Percentiles rank a stretch among this genome's conserved stretches.
These are phyloP conservation scores for Gymnocephalus cernua DNA, from an alignment of 2,113 vertebrate genomes.

Conservation along the genomic window DNA sequence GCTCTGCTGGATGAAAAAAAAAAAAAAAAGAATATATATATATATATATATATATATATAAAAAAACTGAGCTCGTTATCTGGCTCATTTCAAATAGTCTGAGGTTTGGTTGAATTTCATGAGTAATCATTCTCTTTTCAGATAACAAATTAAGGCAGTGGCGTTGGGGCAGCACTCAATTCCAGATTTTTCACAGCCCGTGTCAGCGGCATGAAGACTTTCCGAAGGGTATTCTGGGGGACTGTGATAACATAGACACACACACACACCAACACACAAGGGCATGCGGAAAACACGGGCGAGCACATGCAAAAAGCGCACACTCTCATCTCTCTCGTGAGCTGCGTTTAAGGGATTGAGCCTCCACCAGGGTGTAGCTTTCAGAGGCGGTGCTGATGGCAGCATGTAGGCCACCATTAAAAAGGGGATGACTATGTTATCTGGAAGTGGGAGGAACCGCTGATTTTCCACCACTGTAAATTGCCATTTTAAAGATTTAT, in stretches of 20 bases:
- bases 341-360: constrained; percentile 48
- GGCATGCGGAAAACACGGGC: constrained; percentile 35
- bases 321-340: constrained; percentile 35
- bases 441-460: constrained; percentile 36
- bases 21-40: too few relatives aligned
- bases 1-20: constrained; percentile 33
- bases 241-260: constrained; percentile 72
- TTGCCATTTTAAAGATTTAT: constrained; percentile 22
- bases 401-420: constrained; percentile 53
- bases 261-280: constrained; percentile 34
- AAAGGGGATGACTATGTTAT: constrained; percentile 46
- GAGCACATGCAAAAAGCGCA: constrained; percentile 53
- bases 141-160: constrained; percentile 81
- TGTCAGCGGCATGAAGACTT: constrained; percentile 68
- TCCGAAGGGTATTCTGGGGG: constrained; percentile 78
- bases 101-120: constrained; percentile 80
- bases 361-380: constrained; percentile 53
- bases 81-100: constrained; percentile 75
- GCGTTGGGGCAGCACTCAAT: constrained; percentile 71
- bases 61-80: constrained; percentile 76
- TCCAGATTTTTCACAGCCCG: constrained; percentile 68
- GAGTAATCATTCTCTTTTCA: constrained; percentile 81
- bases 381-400: constrained; percentile 55
- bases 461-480: not conserved
- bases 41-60: too few relatives aligned